Conservation (phyloP, 1,140 invertebrate species). For the Caenorhabditis latens region DNA sequence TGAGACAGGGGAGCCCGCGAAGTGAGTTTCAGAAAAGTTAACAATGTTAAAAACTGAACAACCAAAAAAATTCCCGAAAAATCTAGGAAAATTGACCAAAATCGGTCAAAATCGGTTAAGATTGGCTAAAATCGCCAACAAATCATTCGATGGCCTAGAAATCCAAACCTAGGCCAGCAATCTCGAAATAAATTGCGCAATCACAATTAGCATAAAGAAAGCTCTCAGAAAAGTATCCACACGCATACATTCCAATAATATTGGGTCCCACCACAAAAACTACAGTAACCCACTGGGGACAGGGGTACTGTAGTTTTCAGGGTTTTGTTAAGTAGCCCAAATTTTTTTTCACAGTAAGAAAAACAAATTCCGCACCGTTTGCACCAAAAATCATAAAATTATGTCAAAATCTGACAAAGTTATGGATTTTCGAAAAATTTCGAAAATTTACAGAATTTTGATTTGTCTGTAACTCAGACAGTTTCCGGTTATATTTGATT, state of each 20-base stretch:
- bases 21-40: background rate
- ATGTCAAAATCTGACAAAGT: too few relatives aligned
- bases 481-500: background rate
- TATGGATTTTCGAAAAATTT: too few relatives aligned
- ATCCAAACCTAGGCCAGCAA: conserved; percentile 1
- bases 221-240: background rate
- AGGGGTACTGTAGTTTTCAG: background rate
- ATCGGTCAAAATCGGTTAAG: background rate
- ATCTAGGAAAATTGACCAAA: background rate
- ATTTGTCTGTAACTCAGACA: background rate
- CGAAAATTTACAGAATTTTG: too few relatives aligned
- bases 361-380: too few relatives aligned
- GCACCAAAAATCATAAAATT: too few relatives aligned
- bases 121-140: background rate
- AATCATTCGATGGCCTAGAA: background rate
- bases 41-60: background rate
- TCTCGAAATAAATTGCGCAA: background rate
- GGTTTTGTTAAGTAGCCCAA: background rate
- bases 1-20: background rate
- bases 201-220: background rate
- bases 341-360: background rate
- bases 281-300: too few relatives aligned
- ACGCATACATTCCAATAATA: background rate
- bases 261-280: background rate
- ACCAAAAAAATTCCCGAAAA: background rate